These are phyloP conservation scores for Antigone vipio DNA, from an alignment of 2,113 vertebrate species.

Conservation along the genomic window DNA sequence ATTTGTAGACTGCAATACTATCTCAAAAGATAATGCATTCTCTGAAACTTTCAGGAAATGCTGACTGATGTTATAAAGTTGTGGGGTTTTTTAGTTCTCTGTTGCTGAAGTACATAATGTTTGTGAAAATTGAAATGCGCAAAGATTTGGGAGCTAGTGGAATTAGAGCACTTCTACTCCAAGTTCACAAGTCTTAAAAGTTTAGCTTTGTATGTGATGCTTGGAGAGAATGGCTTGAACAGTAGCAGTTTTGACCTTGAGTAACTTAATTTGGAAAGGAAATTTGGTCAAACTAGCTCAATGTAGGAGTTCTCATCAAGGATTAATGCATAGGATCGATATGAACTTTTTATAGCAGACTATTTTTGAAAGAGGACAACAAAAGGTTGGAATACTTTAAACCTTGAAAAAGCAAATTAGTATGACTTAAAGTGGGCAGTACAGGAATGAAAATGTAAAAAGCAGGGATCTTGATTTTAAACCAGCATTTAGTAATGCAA, in stretches of 20 bases:
- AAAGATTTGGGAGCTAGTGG: neutral
- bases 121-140: neutral
- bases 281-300: slow-evolving; percentile 20
- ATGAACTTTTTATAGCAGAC: slow-evolving; percentile 39
- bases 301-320: slow-evolving; percentile 15
- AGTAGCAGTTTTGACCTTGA: slow-evolving; percentile 35
- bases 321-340: slow-evolving; percentile 46
- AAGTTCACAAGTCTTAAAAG: neutral
- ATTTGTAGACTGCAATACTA: neutral
- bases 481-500: neutral
- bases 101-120: neutral
- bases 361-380: slow-evolving; percentile 49
- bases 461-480: neutral
- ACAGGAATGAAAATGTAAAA: neutral
- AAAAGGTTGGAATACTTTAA: slow-evolving; percentile 40
- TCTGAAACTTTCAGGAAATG: neutral
- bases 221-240: neutral
- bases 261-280: slow-evolving; percentile 53
- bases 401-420: slow-evolving; percentile 27
- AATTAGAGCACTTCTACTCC: neutral
- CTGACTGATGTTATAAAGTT: neutral
- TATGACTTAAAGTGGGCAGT: neutral
- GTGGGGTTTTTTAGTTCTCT: neutral
- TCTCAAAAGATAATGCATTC: neutral
- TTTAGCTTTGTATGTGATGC: neutral